A percentile compares a stretch with the other conserved stretches of the same genome.
Conservation (phyloP, 2,113 vertebrate genomes). For the Gymnorhina tibicen region DNA sequence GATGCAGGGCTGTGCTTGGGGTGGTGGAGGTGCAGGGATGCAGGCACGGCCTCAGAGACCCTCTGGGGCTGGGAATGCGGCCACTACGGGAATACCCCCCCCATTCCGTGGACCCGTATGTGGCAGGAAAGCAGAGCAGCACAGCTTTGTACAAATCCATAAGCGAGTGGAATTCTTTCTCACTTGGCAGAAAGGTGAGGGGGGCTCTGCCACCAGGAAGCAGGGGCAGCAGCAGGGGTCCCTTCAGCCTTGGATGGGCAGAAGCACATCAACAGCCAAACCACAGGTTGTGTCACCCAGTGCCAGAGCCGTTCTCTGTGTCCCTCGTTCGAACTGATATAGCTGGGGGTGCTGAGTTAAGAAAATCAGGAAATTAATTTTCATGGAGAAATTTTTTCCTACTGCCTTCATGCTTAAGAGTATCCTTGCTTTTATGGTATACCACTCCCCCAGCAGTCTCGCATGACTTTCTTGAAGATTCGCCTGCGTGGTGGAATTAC, state of each 20-base stretch:
- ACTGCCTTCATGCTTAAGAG: background rate
- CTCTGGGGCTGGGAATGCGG: accelerated
- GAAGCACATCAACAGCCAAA: background rate
- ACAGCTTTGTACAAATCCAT: accelerated
- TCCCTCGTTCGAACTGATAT: background rate
- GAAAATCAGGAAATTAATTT: background rate
- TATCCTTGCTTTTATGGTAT: background rate
- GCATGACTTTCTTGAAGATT: background rate
- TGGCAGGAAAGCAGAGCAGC: accelerated
- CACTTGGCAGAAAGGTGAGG: background rate
- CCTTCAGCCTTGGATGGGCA: background rate
- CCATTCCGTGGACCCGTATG: accelerated
- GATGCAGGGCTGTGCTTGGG: accelerated
- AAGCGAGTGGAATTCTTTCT: background rate
- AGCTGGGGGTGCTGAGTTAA: background rate
- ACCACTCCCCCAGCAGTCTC: background rate
- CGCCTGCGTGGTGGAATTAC: background rate
- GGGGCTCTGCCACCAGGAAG: background rate
- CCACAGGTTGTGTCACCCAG: background rate
- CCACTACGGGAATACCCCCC: accelerated
- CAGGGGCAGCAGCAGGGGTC: background rate
- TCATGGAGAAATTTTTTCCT: background rate
- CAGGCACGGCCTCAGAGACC: background rate
- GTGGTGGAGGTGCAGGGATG: accelerated
- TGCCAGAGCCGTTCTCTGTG: accelerated